These are phyloP conservation scores for Epizoanthus scotinus DNA, from an alignment of 92 coral and sea anemone genomes.

Conservation along the genomic window DNA sequence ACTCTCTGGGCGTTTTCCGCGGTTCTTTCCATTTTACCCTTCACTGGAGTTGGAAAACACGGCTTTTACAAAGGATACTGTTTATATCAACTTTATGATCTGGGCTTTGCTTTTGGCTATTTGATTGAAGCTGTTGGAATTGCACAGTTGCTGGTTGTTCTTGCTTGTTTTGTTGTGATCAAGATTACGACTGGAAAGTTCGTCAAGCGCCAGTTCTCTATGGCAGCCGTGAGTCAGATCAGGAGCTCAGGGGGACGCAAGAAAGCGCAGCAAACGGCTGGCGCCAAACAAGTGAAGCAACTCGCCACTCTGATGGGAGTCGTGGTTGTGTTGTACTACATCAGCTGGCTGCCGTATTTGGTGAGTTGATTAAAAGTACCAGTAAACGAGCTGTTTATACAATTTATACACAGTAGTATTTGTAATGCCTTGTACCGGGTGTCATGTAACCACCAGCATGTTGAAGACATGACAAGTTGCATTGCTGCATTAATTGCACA, in stretches of 20 bases:
- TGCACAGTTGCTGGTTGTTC: slow-evolving; percentile 71
- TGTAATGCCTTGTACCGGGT: neutral
- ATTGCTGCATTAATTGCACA: no score
- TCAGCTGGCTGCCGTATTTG: slow-evolving; percentile 98
- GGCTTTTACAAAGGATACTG: slow-evolving; percentile 65
- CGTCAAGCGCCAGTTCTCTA: slow-evolving; percentile 72
- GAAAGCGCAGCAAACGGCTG: slow-evolving; percentile 68
- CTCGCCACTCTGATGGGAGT: slow-evolving; percentile 84
- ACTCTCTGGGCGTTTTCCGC: slow-evolving; percentile 69
- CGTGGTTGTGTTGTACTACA: slow-evolving; percentile 83
- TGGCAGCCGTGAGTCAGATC: slow-evolving; percentile 76
- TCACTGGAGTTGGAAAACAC: slow-evolving; percentile 64
- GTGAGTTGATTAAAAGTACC: slow-evolving; percentile 38
- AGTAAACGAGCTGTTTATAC: slow-evolving; percentile 24
- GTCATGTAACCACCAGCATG: no score
- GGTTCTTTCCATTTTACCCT: slow-evolving; percentile 66
- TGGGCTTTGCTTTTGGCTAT: slow-evolving; percentile 77
- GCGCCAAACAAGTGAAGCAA: slow-evolving; percentile 82
- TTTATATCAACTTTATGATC: slow-evolving; percentile 72
- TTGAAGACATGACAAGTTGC: no score
- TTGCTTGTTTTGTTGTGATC: slow-evolving; percentile 79
- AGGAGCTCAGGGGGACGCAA: slow-evolving; percentile 44
- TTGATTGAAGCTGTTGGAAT: slow-evolving; percentile 75
- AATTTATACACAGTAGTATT: neutral
- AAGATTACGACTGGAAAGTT: slow-evolving; percentile 74